A percentile compares a stretch with the other conserved stretches of the same genome.
These are phyloP conservation scores for Cebus imitator DNA, from an alignment of 2,113 vertebrate species.

Conservation along the genomic window DNA sequence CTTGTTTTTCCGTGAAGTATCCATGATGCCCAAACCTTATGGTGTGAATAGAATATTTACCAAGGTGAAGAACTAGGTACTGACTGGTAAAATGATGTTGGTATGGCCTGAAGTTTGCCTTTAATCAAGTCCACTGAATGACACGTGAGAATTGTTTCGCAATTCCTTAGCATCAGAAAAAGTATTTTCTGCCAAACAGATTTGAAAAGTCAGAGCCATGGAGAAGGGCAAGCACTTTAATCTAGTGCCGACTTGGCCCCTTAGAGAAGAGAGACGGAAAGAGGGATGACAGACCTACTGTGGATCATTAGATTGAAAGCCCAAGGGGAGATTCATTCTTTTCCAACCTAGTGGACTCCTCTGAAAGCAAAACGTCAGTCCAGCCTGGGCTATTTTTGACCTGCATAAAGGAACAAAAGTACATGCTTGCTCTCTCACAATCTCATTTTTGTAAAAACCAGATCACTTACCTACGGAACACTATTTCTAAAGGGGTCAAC, in stretches of 20 bases:
- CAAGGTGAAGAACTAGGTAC: neutral
- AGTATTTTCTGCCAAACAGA: neutral
- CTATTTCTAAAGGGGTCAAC: neutral
- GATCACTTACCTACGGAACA: neutral
- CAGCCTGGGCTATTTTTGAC: neutral
- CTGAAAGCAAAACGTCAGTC: neutral
- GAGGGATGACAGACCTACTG: neutral
- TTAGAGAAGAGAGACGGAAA: neutral
- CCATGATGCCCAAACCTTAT: neutral
- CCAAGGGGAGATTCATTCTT: neutral
- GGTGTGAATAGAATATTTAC: neutral
- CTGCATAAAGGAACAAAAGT: neutral
- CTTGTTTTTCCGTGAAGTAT: neutral
- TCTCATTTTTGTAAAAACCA: neutral
- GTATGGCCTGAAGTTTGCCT: neutral
- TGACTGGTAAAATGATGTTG: neutral
- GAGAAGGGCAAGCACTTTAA: neutral
- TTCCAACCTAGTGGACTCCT: neutral
- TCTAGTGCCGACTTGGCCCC: neutral
- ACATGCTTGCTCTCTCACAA: neutral
- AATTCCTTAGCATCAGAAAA: neutral
- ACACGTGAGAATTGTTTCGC: neutral
- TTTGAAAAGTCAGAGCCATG: neutral
- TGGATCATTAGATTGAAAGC: neutral
- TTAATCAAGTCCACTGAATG: neutral